A percentile compares a stretch with the other conserved stretches of the same genome.
These are phyloP conservation scores for Carassius gibelio DNA, from an alignment of 2,113 vertebrate genomes.

Conservation along the genomic window DNA sequence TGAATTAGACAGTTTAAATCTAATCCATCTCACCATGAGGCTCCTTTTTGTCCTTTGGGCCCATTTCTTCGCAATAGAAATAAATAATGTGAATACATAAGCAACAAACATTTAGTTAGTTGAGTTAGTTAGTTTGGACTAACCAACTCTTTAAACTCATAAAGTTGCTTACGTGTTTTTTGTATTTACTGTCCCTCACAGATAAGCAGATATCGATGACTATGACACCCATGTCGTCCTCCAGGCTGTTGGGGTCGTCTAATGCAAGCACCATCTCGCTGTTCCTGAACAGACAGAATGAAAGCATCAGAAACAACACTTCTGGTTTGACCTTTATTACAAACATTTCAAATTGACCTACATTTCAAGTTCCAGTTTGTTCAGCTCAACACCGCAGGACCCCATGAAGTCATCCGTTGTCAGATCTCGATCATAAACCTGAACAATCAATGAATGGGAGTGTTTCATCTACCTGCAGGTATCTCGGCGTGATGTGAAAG, in stretches of 20 bases:
- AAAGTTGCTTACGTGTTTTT: constrained; percentile 63
- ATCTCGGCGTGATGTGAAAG: neutral
- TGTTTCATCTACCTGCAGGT: neutral
- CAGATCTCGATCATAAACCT: constrained; percentile 96
- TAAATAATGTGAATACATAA: neutral
- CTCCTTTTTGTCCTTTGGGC: constrained; percentile 65
- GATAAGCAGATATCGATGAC: constrained; percentile 84
- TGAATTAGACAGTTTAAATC: neutral
- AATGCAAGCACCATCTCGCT: constrained; percentile 80
- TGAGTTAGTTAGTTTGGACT: neutral
- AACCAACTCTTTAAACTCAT: neutral
- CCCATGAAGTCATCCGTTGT: constrained; percentile 98
- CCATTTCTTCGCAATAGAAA: constrained; percentile 64
- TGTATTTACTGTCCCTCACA: constrained; percentile 80
- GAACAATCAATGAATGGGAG: neutral
- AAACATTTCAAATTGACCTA: constrained; percentile 63
- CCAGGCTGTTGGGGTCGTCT: constrained; percentile 92
- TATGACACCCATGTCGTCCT: constrained; percentile 93
- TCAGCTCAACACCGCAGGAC: constrained; percentile 77
- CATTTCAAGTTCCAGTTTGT: constrained; percentile 88
- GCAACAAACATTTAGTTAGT: neutral
- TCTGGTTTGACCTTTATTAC: neutral
- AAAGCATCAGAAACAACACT: neutral
- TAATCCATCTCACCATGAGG: constrained; percentile 68
- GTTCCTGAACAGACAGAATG: constrained; percentile 68